phyloP scores from a whole-genome alignment of 1,140 invertebrate genomes.

The Scaptomyza pallida region DNA sequence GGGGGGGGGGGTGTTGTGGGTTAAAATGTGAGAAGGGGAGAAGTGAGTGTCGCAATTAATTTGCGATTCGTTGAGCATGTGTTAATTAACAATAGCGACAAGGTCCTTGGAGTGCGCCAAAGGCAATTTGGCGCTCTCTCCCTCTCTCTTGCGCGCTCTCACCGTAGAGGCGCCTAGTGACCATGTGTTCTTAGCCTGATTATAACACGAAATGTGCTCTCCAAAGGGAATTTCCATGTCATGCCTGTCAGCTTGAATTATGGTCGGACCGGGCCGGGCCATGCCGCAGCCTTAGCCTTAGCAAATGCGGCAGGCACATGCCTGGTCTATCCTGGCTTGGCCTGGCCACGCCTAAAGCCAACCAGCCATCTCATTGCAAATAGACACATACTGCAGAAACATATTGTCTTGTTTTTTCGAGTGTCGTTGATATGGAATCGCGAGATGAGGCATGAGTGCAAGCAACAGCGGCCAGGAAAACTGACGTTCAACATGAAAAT shows the following conservation, averaged over 20 bases:
- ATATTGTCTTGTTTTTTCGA: conserved; percentile 61
- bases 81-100: conserved; percentile 78
- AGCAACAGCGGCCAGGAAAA: conserved; percentile 33
- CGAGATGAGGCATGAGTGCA: conserved; percentile 12
- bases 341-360: conserved; percentile 20
- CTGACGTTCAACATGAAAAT: conserved; percentile 82
- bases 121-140: not conserved
- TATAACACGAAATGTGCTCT: conserved; percentile 51
- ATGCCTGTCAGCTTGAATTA: conserved; percentile 81
- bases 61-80: conserved; percentile 83
- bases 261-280: conserved; percentile 60
- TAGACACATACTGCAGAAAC: conserved; percentile 27
- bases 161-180: conserved; percentile 16
- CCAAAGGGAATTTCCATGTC: conserved; percentile 79
- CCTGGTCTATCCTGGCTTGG: too few relatives aligned
- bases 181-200: conserved; percentile 78
- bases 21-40: too few relatives aligned
- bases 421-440: conserved; percentile 27
- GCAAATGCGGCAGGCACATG: conserved; percentile 41
- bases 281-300: conserved; percentile 59
- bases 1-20: too few relatives aligned
- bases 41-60: conserved; percentile 79
- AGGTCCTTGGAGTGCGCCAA: conserved; percentile 58
- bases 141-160: conserved; percentile 3
- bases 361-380: not conserved